These are phyloP conservation scores for Melikaiella ostensackeni DNA, from an alignment of 2,888 invertebrate genomes.

Conservation along the genomic window DNA sequence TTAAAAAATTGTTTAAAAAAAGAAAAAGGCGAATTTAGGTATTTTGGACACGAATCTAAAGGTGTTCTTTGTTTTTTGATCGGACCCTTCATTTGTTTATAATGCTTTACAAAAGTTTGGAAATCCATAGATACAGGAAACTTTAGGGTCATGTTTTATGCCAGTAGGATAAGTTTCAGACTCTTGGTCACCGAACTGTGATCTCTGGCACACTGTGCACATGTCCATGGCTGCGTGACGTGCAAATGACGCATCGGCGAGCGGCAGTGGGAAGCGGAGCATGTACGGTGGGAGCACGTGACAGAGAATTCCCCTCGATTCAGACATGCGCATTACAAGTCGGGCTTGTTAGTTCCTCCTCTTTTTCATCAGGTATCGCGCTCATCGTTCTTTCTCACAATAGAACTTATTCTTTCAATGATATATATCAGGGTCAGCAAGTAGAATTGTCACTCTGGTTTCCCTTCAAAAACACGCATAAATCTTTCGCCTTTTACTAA, in stretches of 20 bases:
- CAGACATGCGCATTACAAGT: not conserved
- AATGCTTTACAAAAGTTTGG: too few relatives aligned
- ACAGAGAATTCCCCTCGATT: not conserved
- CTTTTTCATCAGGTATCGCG: not conserved
- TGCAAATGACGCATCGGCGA: not conserved
- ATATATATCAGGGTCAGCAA: not conserved
- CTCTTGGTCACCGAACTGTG: too few relatives aligned
- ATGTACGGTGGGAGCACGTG: not conserved
- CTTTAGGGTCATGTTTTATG: too few relatives aligned
- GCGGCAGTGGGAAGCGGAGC: not conserved
- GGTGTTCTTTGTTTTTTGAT: too few relatives aligned
- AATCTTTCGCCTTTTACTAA: slow-evolving; percentile 79
- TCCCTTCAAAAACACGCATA: slow-evolving; percentile 76
- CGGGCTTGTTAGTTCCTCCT: not conserved
- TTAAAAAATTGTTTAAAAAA: too few relatives aligned
- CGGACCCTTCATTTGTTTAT: too few relatives aligned
- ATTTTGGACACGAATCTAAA: too few relatives aligned
- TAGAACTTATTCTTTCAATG: not conserved
- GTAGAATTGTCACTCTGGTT: slow-evolving; percentile 66
- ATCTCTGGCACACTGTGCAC: too few relatives aligned
- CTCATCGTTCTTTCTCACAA: not conserved
- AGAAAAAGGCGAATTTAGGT: too few relatives aligned
- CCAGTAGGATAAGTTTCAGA: too few relatives aligned
- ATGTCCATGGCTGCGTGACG: too few relatives aligned
- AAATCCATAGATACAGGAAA: too few relatives aligned